A percentile compares a stretch with the other conserved stretches of the same genome.
Evolutionary conservation across 1,140 invertebrate genomes (phyloP).

Genomic region (Sminthurides bifidus): DNA sequence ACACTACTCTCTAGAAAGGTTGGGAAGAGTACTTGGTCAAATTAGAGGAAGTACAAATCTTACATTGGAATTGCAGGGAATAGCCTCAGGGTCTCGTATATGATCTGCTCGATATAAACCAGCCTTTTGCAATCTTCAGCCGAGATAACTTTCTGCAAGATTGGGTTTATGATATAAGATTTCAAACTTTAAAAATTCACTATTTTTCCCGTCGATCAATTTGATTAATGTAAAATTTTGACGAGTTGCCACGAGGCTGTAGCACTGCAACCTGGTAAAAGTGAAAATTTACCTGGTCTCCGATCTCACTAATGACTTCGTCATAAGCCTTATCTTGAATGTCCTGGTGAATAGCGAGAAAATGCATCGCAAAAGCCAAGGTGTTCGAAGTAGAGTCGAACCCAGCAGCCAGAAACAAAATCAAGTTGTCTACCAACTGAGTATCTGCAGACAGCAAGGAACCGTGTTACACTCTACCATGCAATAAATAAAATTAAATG

Average conservation of each 20-base stretch:
- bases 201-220: too few relatives aligned
- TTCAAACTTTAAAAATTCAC: too few relatives aligned
- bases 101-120: slow-evolving; percentile 27
- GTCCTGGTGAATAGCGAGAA: slow-evolving; percentile 26
- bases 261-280: too few relatives aligned
- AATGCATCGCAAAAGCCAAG: slow-evolving; percentile 27
- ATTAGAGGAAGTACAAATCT: too few relatives aligned
- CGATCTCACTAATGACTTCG: slow-evolving; percentile 29
- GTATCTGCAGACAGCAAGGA: slow-evolving; percentile 11
- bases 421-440: slow-evolving; percentile 27
- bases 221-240: too few relatives aligned
- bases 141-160: slow-evolving; percentile 21
- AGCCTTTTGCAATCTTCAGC: slow-evolving; percentile 29
- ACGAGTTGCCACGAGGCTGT: too few relatives aligned
- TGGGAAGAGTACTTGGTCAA: too few relatives aligned
- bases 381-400: slow-evolving; percentile 30
- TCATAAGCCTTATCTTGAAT: slow-evolving; percentile 29
- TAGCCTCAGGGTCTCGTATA: slow-evolving; percentile 33
- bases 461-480: not conserved
- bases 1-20: too few relatives aligned
- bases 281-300: slow-evolving; percentile 21
- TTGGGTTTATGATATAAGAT: not conserved
- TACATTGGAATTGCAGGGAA: slow-evolving; percentile 32
- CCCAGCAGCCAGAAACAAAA: slow-evolving; percentile 29
- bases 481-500: slow-evolving; percentile 2